These are phyloP conservation scores for Trissolcus japonicus DNA, from an alignment of 2,888 invertebrate species.

Conservation along the genomic window DNA sequence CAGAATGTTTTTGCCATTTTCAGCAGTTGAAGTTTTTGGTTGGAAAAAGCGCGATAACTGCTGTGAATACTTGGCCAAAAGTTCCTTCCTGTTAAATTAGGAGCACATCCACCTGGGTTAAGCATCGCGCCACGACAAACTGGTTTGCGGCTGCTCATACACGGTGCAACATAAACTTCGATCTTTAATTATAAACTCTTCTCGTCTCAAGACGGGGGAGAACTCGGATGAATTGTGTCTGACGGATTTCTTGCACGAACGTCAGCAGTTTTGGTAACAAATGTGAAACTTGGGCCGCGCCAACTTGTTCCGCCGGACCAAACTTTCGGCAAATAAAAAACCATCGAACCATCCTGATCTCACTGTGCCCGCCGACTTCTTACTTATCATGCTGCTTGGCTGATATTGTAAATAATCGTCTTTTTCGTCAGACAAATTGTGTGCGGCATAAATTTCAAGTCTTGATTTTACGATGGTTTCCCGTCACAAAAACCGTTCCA, in stretches of 20 bases:
- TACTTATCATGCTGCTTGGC: constrained; percentile 53
- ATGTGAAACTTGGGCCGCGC: constrained; percentile 68
- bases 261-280: constrained; percentile 67
- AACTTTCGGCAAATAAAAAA: constrained; percentile 68
- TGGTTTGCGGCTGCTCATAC: constrained; percentile 56
- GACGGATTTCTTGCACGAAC: constrained; percentile 63
- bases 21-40: constrained; percentile 51
- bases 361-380: constrained; percentile 60
- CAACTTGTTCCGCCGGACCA: constrained; percentile 65
- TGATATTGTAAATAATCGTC: constrained; percentile 69
- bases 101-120: constrained; percentile 45
- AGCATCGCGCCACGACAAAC: constrained; percentile 54
- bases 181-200: constrained; percentile 74
- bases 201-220: constrained; percentile 58
- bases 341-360: constrained; percentile 63
- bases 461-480: background rate
- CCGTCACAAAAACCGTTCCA: constrained; percentile 1
- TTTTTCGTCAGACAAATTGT: constrained; percentile 57
- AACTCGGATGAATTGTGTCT: constrained; percentile 58
- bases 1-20: constrained; percentile 29
- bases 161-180: constrained; percentile 66
- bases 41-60: constrained; percentile 51
- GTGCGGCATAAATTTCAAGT: constrained; percentile 36
- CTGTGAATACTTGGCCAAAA: constrained; percentile 47
- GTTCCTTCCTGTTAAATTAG: constrained; percentile 54